Base-by-base conservation (phyloP, 2,888 invertebrate species). In the Bugulina stolonifera region DNA sequence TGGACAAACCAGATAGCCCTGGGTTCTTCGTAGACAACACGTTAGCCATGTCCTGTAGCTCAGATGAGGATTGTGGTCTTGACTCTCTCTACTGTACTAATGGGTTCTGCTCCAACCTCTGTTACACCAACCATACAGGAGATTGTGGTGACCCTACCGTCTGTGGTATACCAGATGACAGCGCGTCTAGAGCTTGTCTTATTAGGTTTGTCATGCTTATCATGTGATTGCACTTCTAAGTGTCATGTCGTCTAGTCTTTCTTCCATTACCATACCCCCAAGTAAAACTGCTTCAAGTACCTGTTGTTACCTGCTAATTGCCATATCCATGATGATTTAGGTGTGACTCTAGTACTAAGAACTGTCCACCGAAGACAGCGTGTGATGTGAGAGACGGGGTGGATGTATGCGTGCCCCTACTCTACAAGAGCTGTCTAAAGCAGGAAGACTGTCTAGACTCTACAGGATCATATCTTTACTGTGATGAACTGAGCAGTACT, bases 391-490 rank as follows among this genome's bases (percentile, higher is more conserved):
- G 32, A 32, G n/a, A 64, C 32, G 64, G 64, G 3, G 14, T 14
- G 2, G 32, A 32, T 29, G 64, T 64, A 5, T 64, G 64, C n/a
- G 3, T 64, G 32, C 29, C 29, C 22, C 27, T 64, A 14, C 14
- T 14, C 27, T 3, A 32, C 18, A 2, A 25, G 22, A 2, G 5
- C 32, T 64, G 64, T n/a, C 25, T 5, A 14, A 27, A 14, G 10
- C 64, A 64, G 27, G 18, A 64, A 25, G 64, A 64, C 5, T 64
- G 64, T 64, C 14, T 64, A 3, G 64, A 64, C 64, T 64, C 64
- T 14, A 27, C 10, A 34, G 32, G 22, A 27, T 32, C 25, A 27
- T 32, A 29, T 32, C 27, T 64, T 64, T 64, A 25, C 64, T 64
- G 64, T 32, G 18, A 64, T 5, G 29, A 27, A 18, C 43, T 43